phyloP scores from a whole-genome alignment of 2,888 invertebrate species.

The Leuctra nigra region DNA sequence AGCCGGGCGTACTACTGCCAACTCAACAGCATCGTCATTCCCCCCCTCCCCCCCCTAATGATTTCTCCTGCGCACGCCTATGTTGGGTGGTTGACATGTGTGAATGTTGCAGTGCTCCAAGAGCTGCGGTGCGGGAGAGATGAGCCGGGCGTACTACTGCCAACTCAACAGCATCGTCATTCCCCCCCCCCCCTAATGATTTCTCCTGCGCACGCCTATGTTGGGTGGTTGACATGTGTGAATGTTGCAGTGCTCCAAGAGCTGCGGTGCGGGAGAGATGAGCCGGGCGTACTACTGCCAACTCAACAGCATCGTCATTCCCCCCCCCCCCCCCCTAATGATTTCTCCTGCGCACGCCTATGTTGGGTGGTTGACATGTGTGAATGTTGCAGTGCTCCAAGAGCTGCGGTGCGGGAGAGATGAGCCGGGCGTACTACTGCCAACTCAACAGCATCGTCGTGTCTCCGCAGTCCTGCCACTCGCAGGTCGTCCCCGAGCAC shows the following conservation, averaged over 20 bases:
- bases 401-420: conserved; percentile 55
- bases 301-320: conserved; percentile 44
- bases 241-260: conserved; percentile 55
- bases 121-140: conserved; percentile 55
- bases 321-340: no score
- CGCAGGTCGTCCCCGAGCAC: conserved; percentile 35
- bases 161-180: conserved; percentile 46
- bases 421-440: conserved; percentile 47
- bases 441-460: conserved; percentile 46
- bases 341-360: no score
- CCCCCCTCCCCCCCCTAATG: no score
- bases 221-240: no score
- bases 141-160: conserved; percentile 47
- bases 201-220: no score
- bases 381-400: conserved; percentile 55
- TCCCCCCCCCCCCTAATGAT: no score
- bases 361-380: no score
- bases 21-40: conserved; percentile 44
- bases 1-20: conserved; percentile 48
- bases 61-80: no score
- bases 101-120: conserved; percentile 55
- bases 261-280: conserved; percentile 53
- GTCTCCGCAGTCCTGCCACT: conserved; percentile 39
- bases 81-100: no score
- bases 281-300: conserved; percentile 48